These are phyloP conservation scores for Drosophila meridiana DNA, from an alignment of 2,888 invertebrate genomes.

Conservation along the genomic window DNA sequence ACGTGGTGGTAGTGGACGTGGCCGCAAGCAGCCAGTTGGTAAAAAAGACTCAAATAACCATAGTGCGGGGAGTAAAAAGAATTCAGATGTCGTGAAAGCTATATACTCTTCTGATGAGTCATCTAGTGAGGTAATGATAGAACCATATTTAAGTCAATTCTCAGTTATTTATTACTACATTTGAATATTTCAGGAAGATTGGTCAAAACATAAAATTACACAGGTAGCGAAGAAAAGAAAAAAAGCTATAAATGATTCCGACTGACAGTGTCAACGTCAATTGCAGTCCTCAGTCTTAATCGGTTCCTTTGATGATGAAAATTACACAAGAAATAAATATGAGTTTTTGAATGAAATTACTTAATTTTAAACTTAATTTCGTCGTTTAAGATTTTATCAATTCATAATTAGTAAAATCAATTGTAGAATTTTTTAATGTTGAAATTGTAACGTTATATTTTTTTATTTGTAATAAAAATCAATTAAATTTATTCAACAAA, in stretches of 20 bases:
- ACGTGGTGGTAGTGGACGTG: conserved; percentile 88
- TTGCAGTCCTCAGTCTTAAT: conserved; percentile 37
- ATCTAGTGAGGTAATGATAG: conserved; percentile 90
- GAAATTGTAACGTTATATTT: conserved; percentile 83
- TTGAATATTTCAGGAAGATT: conserved; percentile 90
- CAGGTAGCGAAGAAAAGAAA: conserved; percentile 96
- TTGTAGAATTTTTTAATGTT: conserved; percentile 82
- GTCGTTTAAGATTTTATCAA: conserved; percentile 54
- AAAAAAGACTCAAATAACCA: conserved; percentile 86
- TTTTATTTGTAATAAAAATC: conserved; percentile 83
- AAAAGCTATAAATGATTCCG: conserved; percentile 95
- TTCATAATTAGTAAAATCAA: conserved; percentile 75
- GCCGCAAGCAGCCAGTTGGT: conserved; percentile 87
- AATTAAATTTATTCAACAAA: conserved; percentile 66
- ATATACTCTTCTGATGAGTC: conserved; percentile 92
- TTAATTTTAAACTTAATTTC: conserved; percentile 52
- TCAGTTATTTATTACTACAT: neutral
- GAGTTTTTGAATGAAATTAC: conserved; percentile 75
- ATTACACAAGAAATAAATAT: conserved; percentile 66
- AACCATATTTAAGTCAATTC: neutral
- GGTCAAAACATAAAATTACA: conserved; percentile 91
- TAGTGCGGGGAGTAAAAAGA: conserved; percentile 84
- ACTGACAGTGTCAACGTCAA: conserved; percentile 88
- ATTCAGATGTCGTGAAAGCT: conserved; percentile 85
- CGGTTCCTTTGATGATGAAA: conserved; percentile 69